Conservation (phyloP, 1,140 invertebrate genomes). For the Drosophila obscura region DNA sequence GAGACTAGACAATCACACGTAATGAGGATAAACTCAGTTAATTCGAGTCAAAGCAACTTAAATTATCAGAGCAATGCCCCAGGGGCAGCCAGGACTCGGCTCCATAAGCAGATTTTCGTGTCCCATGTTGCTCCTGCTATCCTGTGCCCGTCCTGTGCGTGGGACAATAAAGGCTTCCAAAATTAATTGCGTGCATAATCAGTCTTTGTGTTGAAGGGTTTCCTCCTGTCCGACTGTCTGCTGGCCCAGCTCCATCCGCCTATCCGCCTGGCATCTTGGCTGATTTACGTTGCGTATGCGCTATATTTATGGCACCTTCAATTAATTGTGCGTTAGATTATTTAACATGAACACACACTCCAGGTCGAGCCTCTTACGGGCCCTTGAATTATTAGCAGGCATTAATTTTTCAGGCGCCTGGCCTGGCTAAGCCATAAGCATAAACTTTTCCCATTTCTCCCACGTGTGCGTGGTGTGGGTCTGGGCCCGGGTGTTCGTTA, state of each 20-base stretch:
- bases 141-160: constrained; percentile 5
- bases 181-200: constrained; percentile 79
- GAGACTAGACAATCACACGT: constrained; percentile 36
- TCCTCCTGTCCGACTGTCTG: neutral
- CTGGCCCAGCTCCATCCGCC: too few relatives aligned
- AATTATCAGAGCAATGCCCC: constrained; percentile 13
- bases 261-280: constrained; percentile 16
- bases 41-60: constrained; percentile 20
- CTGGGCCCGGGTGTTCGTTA: constrained; percentile 4
- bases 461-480: constrained; percentile 2
- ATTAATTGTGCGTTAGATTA: constrained; percentile 80
- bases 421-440: constrained; percentile 28
- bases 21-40: constrained; percentile 39
- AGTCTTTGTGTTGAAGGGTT: constrained; percentile 21
- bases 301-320: constrained; percentile 80
- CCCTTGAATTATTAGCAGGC: constrained; percentile 73
- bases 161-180: constrained; percentile 65
- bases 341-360: constrained; percentile 50
- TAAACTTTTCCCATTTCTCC: constrained; percentile 17
- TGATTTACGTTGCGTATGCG: constrained; percentile 77
- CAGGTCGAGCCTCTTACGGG: constrained; percentile 12
- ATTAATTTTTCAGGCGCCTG: constrained; percentile 67
- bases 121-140: too few relatives aligned
- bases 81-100: constrained; percentile 20
- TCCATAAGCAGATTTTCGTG: too few relatives aligned